Percentiles rank a stretch among this genome's conserved stretches.
Evolutionary conservation across 2,797 vertebrate species (phyloP).

Genomic region (Darevskia mixta): DNA sequence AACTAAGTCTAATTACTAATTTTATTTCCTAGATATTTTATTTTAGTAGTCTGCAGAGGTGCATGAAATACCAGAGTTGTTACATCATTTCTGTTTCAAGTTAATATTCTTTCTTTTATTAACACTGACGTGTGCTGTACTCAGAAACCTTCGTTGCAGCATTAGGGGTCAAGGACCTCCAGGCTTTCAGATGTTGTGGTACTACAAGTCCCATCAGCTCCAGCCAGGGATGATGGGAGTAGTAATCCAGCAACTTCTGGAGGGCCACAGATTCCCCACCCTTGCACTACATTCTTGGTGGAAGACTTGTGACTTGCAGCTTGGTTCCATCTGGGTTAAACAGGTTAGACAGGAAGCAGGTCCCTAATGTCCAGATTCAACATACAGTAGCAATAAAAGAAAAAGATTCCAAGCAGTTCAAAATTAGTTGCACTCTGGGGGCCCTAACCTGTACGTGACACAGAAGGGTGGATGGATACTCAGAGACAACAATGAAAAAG

Average conservation of each 20-base stretch:
- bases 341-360: slow-evolving; percentile 11
- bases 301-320: not conserved
- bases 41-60: not conserved
- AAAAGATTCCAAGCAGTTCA: slow-evolving; percentile 12
- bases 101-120: not conserved
- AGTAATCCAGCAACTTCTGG: no score
- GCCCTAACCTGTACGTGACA: slow-evolving; percentile 1
- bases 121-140: not conserved
- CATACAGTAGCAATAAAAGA: not conserved
- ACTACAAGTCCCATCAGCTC: no score
- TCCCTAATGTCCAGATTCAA: not conserved
- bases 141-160: not conserved
- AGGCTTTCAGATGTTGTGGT: no score
- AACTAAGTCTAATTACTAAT: not conserved
- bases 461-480: not conserved
- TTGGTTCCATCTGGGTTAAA: not conserved
- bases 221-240: no score
- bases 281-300: no score
- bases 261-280: no score
- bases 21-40: not conserved
- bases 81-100: not conserved
- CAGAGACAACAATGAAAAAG: slow-evolving; percentile 17
- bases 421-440: not conserved
- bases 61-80: not conserved
- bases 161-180: not conserved